A percentile compares a stretch with the other conserved stretches of the same genome.
Evolutionary conservation across 2,888 invertebrate species (phyloP).

Genomic region (Urechis unicinctus): DNA sequence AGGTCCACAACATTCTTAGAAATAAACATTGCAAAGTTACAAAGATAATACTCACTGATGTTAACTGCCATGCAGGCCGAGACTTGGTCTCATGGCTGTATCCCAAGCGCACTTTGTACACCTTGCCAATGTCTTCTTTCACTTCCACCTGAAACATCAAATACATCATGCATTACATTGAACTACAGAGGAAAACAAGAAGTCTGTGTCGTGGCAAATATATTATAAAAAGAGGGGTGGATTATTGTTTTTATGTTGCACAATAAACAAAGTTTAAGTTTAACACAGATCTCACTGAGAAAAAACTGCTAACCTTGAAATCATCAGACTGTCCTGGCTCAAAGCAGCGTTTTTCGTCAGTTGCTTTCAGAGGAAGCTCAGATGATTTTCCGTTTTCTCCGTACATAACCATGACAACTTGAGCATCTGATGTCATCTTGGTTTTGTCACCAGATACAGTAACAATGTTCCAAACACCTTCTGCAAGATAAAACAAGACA

Average conservation of each 20-base stretch:
- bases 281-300: background rate
- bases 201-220: too few species aligned
- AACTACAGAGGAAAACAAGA: too few species aligned
- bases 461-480: too few species aligned
- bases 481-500: too few species aligned
- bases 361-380: slow-evolving; percentile 19
- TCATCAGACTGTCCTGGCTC: slow-evolving; percentile 37
- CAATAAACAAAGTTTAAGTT: too few species aligned
- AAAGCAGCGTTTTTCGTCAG: too few species aligned
- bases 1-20: background rate
- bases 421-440: too few species aligned
- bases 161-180: too few species aligned
- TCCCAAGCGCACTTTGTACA: slow-evolving; percentile 39
- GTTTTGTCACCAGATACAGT: too few species aligned
- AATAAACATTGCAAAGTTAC: background rate
- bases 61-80: slow-evolving; percentile 30
- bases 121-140: slow-evolving; percentile 25
- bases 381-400: slow-evolving; percentile 36
- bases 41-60: too few species aligned
- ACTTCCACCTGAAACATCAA: background rate
- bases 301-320: slow-evolving; percentile 19
- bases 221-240: too few species aligned
- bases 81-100: slow-evolving; percentile 26
- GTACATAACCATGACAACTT: slow-evolving; percentile 32
- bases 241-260: too few species aligned